These are phyloP conservation scores for Ligdia adustata DNA, from an alignment of 2,888 invertebrate species.

Conservation along the genomic window DNA sequence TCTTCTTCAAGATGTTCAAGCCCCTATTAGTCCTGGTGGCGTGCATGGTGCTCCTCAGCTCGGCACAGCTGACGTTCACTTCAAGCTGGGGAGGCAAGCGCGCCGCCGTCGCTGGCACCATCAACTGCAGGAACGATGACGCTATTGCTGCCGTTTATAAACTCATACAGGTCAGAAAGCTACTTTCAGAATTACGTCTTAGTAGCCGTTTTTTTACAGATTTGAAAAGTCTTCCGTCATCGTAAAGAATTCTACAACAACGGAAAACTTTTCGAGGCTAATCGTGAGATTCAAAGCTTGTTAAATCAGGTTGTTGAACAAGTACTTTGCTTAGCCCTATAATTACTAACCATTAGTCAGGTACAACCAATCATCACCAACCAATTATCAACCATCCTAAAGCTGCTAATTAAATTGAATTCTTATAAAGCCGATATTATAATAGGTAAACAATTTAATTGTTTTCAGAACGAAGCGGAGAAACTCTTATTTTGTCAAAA, in stretches of 20 bases:
- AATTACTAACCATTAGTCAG: too few species aligned
- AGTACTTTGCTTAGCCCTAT: too few species aligned
- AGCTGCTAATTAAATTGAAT: background rate
- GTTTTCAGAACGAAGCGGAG: constrained; percentile 74
- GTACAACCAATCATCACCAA: too few species aligned
- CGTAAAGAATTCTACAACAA: too few species aligned
- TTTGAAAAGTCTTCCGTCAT: too few species aligned
- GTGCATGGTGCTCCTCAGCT: constrained; percentile 52
- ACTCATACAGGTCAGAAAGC: constrained; percentile 61
- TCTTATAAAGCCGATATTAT: background rate
- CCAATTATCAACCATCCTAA: background rate
- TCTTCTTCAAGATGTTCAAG: constrained; percentile 58
- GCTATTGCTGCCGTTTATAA: constrained; percentile 62
- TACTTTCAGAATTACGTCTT: background rate
- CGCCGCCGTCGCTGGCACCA: constrained; percentile 46
- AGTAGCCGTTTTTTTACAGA: too few species aligned
- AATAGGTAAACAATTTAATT: constrained; percentile 3
- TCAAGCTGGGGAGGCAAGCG: constrained; percentile 82
- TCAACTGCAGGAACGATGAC: constrained; percentile 67
- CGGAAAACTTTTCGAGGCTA: background rate
- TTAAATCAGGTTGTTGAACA: too few species aligned
- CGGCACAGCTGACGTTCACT: constrained; percentile 83
- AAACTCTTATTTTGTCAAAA: constrained; percentile 74
- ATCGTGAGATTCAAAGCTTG: too few species aligned
- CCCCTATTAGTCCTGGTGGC: constrained; percentile 51